Percentiles rank a stretch among this genome's conserved stretches.
These are phyloP conservation scores for Eleutherodactylus coqui DNA, from an alignment of 2,797 vertebrate species.

Conservation along the genomic window DNA sequence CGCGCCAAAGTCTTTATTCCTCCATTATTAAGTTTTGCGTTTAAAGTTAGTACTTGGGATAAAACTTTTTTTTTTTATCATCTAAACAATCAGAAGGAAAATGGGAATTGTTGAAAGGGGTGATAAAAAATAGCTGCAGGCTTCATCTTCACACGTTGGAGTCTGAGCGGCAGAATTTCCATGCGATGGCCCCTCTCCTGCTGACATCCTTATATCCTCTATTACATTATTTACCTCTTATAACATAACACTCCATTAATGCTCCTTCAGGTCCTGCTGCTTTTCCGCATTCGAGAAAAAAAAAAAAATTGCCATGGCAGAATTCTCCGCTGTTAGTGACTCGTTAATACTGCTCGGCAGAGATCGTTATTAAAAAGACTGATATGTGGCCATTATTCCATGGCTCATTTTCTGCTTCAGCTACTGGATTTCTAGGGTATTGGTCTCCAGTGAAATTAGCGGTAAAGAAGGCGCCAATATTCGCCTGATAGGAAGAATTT, in stretches of 20 bases:
- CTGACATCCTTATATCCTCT: constrained; percentile 75
- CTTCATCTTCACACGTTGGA: constrained; percentile 75
- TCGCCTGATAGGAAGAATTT: constrained; percentile 59
- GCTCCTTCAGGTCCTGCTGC: constrained; percentile 73
- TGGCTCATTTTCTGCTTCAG: constrained; percentile 69
- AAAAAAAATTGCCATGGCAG: constrained; percentile 67
- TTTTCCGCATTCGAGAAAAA: constrained; percentile 70
- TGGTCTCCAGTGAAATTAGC: constrained; percentile 63
- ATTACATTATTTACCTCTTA: constrained; percentile 79
- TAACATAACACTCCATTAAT: constrained; percentile 78
- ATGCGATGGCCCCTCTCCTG: constrained; percentile 76
- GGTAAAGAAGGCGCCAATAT: constrained; percentile 55
- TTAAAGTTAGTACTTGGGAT: constrained; percentile 8
- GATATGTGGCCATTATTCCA: constrained; percentile 68
- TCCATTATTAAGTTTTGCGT: not conserved
- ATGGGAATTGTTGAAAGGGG: constrained; percentile 72
- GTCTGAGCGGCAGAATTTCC: constrained; percentile 72
- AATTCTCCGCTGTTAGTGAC: constrained; percentile 66
- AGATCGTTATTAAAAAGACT: constrained; percentile 70
- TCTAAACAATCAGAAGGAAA: constrained; percentile 71
- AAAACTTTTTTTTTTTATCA: constrained; percentile 53
- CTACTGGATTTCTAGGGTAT: constrained; percentile 61
- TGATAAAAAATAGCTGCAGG: constrained; percentile 72
- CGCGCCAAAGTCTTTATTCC: not conserved
- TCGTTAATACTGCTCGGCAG: constrained; percentile 68